phyloP scores from a whole-genome alignment of 2,113 vertebrate genomes.

The Riparia riparia region DNA sequence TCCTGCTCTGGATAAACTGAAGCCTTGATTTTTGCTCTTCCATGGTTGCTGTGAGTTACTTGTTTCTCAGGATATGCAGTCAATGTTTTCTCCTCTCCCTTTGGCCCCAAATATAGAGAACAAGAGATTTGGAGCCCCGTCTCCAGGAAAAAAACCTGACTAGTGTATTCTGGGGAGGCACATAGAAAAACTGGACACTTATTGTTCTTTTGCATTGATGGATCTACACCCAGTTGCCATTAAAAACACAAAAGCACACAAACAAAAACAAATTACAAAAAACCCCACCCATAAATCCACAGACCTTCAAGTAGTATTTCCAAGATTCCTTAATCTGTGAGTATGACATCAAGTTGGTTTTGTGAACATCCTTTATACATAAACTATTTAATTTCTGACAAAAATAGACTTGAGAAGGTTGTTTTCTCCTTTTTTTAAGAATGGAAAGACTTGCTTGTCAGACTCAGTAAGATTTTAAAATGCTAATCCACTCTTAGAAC shows the following conservation, averaged over 20 bases:
- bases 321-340: not conserved
- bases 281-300: fast-evolving
- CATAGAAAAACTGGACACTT: not conserved
- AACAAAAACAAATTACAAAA: not conserved
- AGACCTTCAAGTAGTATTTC: not conserved
- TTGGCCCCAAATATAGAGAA: not conserved
- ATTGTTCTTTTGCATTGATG: not conserved
- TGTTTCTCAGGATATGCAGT: not conserved
- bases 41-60: not conserved
- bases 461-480: not conserved
- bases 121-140: not conserved
- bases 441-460: not conserved
- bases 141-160: not conserved
- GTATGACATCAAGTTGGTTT: not conserved
- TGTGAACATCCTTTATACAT: not conserved
- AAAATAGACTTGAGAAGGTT: not conserved
- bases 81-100: not conserved
- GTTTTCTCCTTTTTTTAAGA: not conserved
- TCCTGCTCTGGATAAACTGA: not conserved
- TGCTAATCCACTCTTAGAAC: not conserved
- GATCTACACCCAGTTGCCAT: not conserved
- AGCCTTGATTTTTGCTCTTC: not conserved
- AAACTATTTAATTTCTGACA: not conserved
- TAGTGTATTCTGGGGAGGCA: not conserved
- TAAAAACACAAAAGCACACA: not conserved